Evolutionary conservation across 30 jellyfish, hydroid and myxozoan genomes (phyloP), one percentile per base, ranked within the genome.

Genomic region (Aurelia coerulea): DNA sequence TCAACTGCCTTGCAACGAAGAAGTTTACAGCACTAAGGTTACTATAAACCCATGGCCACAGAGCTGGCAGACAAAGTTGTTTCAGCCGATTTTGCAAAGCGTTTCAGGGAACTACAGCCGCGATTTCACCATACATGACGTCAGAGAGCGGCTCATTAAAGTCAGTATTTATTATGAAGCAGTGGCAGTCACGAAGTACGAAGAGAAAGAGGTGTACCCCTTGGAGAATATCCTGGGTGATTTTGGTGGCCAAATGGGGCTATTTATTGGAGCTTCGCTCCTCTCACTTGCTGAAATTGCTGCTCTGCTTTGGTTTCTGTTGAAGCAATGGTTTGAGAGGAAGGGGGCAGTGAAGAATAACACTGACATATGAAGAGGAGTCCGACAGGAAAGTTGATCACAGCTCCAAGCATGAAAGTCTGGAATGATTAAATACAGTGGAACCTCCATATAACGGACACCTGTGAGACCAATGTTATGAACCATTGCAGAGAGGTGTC

Each of bases 31-130:
- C 58, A 5, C 31, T 15, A 70, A 70, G 34, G 37, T 70, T 33
- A 79, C 60, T 17, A 52, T 54, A 46, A 35, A 58, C 66, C 89
- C 80, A 8, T 79, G 89, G 89, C 89, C 89, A 2, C 65, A 42
- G 64, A 65, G 18, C 11, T 64, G 80, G 81, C 89, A 79, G 37
- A 42, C 49, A 11, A 15, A 52, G 50, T 15, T 33, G 9, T 65
- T 63, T 5, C 19, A 79, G 19, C 74, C 37, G 9, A 3, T 79
- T 69, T 56, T 79, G 60, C 39, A 29, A 32, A 59, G 59, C 16
- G 52, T 54, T 12, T 42, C 35, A 18, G 86, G 86, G n/a, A 33
- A 50, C 86, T 6, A 31, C 16, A 75, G 34, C 58, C 74, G 73
- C 10, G 46, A 5, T 65, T 56, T 65, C 32, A 7, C 80, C 8